Evolutionary conservation across 1,140 invertebrate genomes (phyloP), one percentile per base, ranked within the genome.

Genomic region (Ganaspis sp.): DNA sequence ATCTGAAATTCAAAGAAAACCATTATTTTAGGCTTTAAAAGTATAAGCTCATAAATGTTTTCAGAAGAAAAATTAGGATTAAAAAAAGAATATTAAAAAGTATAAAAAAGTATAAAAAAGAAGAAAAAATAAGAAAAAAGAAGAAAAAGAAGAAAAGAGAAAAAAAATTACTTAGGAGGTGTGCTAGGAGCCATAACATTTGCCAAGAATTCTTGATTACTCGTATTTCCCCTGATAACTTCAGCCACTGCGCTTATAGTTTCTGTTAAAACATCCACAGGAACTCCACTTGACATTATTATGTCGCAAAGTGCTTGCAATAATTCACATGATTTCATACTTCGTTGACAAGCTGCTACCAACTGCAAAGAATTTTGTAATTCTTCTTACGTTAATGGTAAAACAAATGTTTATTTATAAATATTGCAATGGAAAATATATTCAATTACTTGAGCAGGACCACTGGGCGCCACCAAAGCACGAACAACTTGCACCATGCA

Each of bases 171-270:
- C 94, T 96, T 94, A 12, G 98, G 97, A 40, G 98, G 98, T 86
- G 94, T 96, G 15, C 96, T 97, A 0, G 98, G 98, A 0, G 98
- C 98, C 92, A 96, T 94, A n/a, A 99, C 96, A 78, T 94, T 94
- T 1, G 96, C 94, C 86, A 99, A 95, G 87, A 96, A 97, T 84
- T 98, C 96, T 92, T 99, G 99, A 91, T 99, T 99, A 9, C 92
- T 93, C 37, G 94, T 92, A 88, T 97, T 96, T 0, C 98, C 98
- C 77, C 99, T 92, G 49, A 99, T 98, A 1, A 98, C 94, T 92
- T 99, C 99, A 0, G 96, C 97, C 3, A 99, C 97, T 8, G 98
- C 96, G 87, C 96, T 98, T 79, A 99, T 99, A 0, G 97, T 98
- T 93, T 99, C 98, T 0, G 97, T 98, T 17, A 99, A 90, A 69